Percentiles rank a stretch among this genome's conserved stretches.
These are phyloP conservation scores for Aurelia sp. DNA, from an alignment of 30 jellyfish, hydroid and myxozoan species.

Conservation along the genomic window DNA sequence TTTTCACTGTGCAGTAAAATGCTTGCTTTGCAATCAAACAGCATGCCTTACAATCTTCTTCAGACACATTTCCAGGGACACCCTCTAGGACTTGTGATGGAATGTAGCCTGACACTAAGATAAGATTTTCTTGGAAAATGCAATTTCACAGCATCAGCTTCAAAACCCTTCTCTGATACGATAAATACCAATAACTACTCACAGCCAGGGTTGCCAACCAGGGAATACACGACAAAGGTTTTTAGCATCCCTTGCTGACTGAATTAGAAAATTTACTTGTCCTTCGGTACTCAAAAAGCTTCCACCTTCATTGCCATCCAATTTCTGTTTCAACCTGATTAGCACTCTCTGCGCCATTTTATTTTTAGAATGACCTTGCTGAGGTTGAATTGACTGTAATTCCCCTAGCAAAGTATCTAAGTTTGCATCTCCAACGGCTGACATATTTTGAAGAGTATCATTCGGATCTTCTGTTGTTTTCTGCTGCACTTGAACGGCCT, in stretches of 20 bases:
- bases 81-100: too few relatives aligned
- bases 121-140: too few relatives aligned
- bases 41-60: too few relatives aligned
- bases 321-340: constrained; percentile 80
- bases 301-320: constrained; percentile 91
- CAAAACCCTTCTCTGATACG: too few relatives aligned
- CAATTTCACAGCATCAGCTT: too few relatives aligned
- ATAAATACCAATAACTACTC: not conserved
- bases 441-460: constrained; percentile 34
- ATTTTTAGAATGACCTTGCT: constrained; percentile 60
- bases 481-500: constrained; percentile 80
- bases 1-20: too few relatives aligned
- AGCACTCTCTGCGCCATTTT: constrained; percentile 97
- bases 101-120: too few relatives aligned
- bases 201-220: constrained; percentile 99
- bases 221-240: constrained; percentile 89
- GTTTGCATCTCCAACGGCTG: constrained; percentile 37
- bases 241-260: constrained; percentile 83
- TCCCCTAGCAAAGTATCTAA: constrained; percentile 48
- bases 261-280: constrained; percentile 89
- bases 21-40: too few relatives aligned
- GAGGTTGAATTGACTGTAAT: constrained; percentile 62
- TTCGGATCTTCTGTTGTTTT: constrained; percentile 52
- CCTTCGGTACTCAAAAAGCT: constrained; percentile 88
- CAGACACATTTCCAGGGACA: too few relatives aligned